Evolutionary conservation across 1,140 invertebrate genomes (phyloP), one percentile per base, ranked within the genome.

Genomic region (Medauroidea extradentata): DNA sequence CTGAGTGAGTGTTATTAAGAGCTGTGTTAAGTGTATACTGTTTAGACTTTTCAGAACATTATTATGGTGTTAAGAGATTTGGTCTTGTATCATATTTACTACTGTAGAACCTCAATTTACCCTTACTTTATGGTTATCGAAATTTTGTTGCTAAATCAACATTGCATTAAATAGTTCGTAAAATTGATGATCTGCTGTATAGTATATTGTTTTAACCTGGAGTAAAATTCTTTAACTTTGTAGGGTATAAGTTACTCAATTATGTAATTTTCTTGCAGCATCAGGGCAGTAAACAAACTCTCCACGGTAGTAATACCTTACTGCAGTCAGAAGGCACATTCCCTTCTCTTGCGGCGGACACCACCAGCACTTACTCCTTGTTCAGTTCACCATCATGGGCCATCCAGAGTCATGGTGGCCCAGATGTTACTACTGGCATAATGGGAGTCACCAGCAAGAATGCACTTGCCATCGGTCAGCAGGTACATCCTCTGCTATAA

Each of bases 341-440:
- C 14, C 34, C 48, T 27, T 18, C 41, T 55, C 16, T 43, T 34
- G 41, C 59, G 62, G 14, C 51, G 72, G 68, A 52, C 65, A 84
- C 79, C 56, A 84, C 83, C 64, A 85, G 79, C 55, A 84, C 83
- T 8, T 87, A 87, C 70, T 86, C 85, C 0, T 67, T 87, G 62
- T 87, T 87, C 69, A 85, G 83, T 72, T 81, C 81, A n/a, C 78
- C 80, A 44, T 69, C 70, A 21, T 81, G 81, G 78, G 73, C 53
- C 9, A 62, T 16, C 14, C 23, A 34, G 5, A 34, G 29, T 11
- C 11, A 34, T 11, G 29, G 29, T 34, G 29, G 29, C 29, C 11
- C 29, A 24, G 34, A 44, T 25, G 57, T 49, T 2, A 9, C 34
- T 5, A 43, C 24, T 29, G 50, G 50, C 27, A 42, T 43, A 2